Conservation (phyloP, 2,888 invertebrate genomes). For the Eilema griseolum region DNA sequence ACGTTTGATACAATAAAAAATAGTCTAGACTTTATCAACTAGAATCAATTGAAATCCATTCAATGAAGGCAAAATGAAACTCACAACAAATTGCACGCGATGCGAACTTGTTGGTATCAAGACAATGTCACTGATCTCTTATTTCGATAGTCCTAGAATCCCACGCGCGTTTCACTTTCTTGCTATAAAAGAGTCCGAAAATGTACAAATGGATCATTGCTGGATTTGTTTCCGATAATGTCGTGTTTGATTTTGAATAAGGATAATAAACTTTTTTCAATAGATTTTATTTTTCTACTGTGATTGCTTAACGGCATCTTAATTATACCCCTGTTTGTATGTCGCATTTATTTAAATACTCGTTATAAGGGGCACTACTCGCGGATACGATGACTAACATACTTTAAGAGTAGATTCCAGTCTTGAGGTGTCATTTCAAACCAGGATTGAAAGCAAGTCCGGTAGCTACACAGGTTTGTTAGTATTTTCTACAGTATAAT, state of each 20-base stretch:
- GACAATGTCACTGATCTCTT: constrained; percentile 56
- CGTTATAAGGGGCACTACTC: constrained; percentile 53
- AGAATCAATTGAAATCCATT: constrained; percentile 47
- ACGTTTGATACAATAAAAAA: constrained; percentile 18
- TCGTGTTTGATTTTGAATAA: constrained; percentile 49
- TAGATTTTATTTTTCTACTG: constrained; percentile 31
- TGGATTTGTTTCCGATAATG: constrained; percentile 60
- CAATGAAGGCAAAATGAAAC: constrained; percentile 34
- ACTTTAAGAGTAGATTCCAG: constrained; percentile 66
- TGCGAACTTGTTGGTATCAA: constrained; percentile 39
- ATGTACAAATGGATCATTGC: constrained; percentile 66
- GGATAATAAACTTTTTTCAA: constrained; percentile 54
- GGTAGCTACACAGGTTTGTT: constrained; percentile 34
- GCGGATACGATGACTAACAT: constrained; percentile 68
- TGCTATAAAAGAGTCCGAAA: constrained; percentile 63
- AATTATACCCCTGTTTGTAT: constrained; percentile 22
- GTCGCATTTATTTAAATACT: constrained; percentile 21
- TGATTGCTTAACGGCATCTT: constrained; percentile 53
- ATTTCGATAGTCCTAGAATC: constrained; percentile 68
- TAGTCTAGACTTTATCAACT: constrained; percentile 50
- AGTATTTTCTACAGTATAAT: constrained; percentile 31
- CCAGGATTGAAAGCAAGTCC: constrained; percentile 58
- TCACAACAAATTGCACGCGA: constrained; percentile 48
- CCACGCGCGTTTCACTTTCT: constrained; percentile 76
- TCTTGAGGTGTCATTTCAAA: constrained; percentile 66